Conservation (phyloP, 2,888 invertebrate species). For the Acleris holmiana region DNA sequence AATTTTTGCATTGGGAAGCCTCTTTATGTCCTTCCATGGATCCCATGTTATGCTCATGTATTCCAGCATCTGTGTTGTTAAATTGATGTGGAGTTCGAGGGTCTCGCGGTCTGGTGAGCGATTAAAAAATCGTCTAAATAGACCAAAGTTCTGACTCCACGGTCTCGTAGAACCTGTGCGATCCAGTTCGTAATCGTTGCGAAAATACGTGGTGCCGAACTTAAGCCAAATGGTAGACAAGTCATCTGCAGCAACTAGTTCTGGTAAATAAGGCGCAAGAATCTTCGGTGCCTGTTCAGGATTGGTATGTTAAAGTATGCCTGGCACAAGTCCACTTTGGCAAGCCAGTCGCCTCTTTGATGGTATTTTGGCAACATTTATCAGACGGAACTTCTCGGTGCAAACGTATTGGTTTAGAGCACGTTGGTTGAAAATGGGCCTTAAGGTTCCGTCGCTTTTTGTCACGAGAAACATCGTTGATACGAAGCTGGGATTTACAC, state of each 20-base stretch:
- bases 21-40: neutral
- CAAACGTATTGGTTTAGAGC: constrained; percentile 35
- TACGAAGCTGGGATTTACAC: constrained; percentile 1
- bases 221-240: constrained; percentile 41
- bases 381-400: constrained; percentile 37
- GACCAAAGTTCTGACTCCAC: constrained; percentile 35
- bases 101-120: constrained; percentile 13
- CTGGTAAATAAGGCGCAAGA: constrained; percentile 34
- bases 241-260: constrained; percentile 38
- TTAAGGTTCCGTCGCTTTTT: constrained; percentile 33
- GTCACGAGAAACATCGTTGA: constrained; percentile 15
- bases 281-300: constrained; percentile 37
- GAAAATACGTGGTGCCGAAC: constrained; percentile 40
- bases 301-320: constrained; percentile 42
- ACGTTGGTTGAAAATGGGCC: constrained; percentile 40
- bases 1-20: neutral
- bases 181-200: constrained; percentile 40
- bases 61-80: constrained; percentile 11
- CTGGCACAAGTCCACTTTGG: constrained; percentile 39
- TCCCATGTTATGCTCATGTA: neutral
- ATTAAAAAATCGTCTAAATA: constrained; percentile 39
- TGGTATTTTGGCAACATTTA: constrained; percentile 39
- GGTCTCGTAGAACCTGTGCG: constrained; percentile 31
- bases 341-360: constrained; percentile 36
- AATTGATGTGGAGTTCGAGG: constrained; percentile 2